Percentiles rank a stretch among this genome's conserved stretches.
These are phyloP conservation scores for Montipora cactus DNA, from an alignment of 64 coral and sea anemone species.

Conservation along the genomic window DNA sequence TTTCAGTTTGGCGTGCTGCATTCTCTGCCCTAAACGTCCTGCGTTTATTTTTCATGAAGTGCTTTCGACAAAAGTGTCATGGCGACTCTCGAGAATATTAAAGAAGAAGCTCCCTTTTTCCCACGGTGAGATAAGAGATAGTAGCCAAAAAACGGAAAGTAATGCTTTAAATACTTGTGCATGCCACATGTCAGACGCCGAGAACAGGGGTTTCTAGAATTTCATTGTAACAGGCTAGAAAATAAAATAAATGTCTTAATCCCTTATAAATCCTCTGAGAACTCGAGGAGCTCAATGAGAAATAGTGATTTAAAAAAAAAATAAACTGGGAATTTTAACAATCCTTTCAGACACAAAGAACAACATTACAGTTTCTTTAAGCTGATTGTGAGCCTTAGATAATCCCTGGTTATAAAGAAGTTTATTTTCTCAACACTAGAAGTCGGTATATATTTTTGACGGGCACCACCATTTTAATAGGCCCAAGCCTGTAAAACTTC, in stretches of 20 bases:
- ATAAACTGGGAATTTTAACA: neutral
- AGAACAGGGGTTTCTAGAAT: neutral
- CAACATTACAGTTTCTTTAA: conserved; percentile 12
- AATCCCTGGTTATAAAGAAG: neutral
- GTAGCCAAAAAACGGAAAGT: neutral
- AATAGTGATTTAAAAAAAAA: conserved; percentile 11
- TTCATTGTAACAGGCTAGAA: neutral
- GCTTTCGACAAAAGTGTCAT: conserved; percentile 2
- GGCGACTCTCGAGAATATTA: neutral
- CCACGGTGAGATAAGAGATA: conserved; percentile 46
- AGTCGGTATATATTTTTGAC: too few relatives aligned
- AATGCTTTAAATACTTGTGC: neutral
- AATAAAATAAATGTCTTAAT: neutral
- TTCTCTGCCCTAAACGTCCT: too few relatives aligned
- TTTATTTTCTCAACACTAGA: neutral
- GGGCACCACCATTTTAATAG: too few relatives aligned
- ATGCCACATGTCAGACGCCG: neutral
- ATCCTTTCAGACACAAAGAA: neutral
- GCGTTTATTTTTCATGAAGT: conserved; percentile 1
- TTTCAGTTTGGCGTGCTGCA: too few relatives aligned
- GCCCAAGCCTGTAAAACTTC: neutral
- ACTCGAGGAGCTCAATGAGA: neutral
- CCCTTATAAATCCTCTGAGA: neutral
- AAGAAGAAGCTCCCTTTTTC: neutral
- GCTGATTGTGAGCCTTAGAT: neutral